These are phyloP conservation scores for Diaphora mendica DNA, from an alignment of 2,888 invertebrate species.

Conservation along the genomic window DNA sequence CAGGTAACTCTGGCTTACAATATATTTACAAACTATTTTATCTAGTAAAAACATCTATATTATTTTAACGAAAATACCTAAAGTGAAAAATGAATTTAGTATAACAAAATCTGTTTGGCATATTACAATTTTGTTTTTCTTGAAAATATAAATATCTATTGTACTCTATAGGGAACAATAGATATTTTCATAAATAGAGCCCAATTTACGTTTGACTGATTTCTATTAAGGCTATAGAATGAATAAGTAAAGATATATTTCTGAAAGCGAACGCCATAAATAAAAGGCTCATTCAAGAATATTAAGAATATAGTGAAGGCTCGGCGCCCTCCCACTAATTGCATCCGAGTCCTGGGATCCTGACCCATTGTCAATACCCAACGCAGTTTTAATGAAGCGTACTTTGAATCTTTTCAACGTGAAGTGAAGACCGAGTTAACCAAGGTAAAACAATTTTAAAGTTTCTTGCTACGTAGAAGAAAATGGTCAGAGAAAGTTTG, in stretches of 20 bases:
- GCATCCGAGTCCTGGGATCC: constrained; percentile 71
- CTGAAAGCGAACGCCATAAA: constrained; percentile 19
- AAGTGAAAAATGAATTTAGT: background rate
- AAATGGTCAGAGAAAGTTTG: constrained; percentile 67
- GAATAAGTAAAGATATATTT: constrained; percentile 1
- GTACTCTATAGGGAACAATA: background rate
- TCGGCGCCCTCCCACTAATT: constrained; percentile 65
- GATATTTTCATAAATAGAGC: background rate
- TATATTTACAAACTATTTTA: no score
- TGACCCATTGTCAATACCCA: constrained; percentile 70
- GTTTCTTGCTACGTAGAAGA: constrained; percentile 67
- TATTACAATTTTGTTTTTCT: background rate
- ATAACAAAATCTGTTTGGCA: background rate
- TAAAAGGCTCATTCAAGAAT: constrained; percentile 35
- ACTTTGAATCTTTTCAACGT: constrained; percentile 74
- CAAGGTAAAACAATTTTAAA: constrained; percentile 75
- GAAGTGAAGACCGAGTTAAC: constrained; percentile 62
- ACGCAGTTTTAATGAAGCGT: constrained; percentile 79
- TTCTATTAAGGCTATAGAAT: background rate
- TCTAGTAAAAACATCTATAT: no score
- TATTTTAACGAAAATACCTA: background rate
- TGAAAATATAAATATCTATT: background rate
- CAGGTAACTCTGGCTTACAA: no score
- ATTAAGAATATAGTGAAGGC: constrained; percentile 36
- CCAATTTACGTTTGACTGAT: background rate